Conservation (phyloP, 2,888 invertebrate genomes). For the Stictocephala bisonia region DNA sequence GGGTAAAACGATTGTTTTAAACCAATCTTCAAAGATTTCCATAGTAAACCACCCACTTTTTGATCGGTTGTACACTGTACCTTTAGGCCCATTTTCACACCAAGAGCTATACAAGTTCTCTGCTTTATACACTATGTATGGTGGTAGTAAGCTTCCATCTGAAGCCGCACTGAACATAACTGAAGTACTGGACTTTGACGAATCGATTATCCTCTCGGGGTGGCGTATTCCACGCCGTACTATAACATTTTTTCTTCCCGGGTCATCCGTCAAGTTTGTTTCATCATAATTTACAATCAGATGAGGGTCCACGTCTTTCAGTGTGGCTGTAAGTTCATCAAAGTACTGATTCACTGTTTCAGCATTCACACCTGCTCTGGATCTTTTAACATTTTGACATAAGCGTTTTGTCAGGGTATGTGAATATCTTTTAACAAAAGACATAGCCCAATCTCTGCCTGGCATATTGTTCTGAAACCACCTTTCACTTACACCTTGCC, state of each 20-base stretch:
- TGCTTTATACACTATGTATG: conserved; percentile 62
- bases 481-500: too few relatives aligned
- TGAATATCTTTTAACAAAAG: conserved; percentile 46
- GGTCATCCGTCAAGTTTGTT: conserved; percentile 61
- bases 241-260: conserved; percentile 54
- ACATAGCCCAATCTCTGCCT: conserved; percentile 36
- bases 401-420: conserved; percentile 40
- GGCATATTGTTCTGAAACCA: conserved; percentile 46
- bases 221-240: conserved; percentile 31
- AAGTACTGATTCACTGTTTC: conserved; percentile 54
- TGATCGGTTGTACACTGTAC: conserved; percentile 61
- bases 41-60: conserved; percentile 62
- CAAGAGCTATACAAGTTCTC: conserved; percentile 61
- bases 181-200: conserved; percentile 58
- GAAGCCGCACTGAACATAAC: conserved; percentile 62
- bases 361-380: conserved; percentile 47
- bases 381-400: conserved; percentile 50
- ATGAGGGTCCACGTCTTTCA: conserved; percentile 51
- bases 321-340: conserved; percentile 49
- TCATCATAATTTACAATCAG: conserved; percentile 59
- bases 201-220: conserved; percentile 38
- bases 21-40: conserved; percentile 61
- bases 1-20: conserved; percentile 48
- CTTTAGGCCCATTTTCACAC: conserved; percentile 61
- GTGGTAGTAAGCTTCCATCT: conserved; percentile 59